phyloP scores from a whole-genome alignment of 35 echinoderm and acorn worm genomes.

The Anneissia japonica region DNA sequence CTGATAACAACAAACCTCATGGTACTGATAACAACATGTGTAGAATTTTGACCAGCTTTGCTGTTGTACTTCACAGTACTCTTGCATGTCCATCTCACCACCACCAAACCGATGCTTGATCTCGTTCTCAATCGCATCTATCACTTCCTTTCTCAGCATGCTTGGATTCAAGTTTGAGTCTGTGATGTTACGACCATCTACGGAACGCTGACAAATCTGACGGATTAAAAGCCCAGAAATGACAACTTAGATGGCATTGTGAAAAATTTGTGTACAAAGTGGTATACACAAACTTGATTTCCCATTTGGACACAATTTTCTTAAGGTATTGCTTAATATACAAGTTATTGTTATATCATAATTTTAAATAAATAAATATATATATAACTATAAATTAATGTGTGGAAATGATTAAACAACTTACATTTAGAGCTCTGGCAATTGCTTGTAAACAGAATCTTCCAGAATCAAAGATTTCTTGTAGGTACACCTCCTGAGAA shows the following conservation, averaged over 20 bases:
- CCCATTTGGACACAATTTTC: too few species aligned
- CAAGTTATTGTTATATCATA: too few species aligned
- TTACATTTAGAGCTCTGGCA: slow-evolving; percentile 78
- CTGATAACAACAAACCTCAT: slow-evolving; percentile 81
- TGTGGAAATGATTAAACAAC: too few species aligned
- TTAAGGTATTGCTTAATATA: too few species aligned
- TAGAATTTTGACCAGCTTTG: slow-evolving; percentile 82
- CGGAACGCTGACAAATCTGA: background rate
- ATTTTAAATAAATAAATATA: too few species aligned
- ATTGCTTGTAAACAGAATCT: slow-evolving; percentile 72
- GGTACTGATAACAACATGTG: slow-evolving; percentile 78
- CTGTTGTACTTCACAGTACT: slow-evolving; percentile 67
- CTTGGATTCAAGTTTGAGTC: background rate
- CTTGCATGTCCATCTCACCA: slow-evolving; percentile 62
- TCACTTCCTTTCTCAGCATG: slow-evolving; percentile 48
- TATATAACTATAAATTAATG: too few species aligned
- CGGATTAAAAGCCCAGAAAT: too few species aligned
- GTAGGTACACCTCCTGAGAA: slow-evolving; percentile 75
- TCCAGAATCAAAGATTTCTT: slow-evolving; percentile 75
- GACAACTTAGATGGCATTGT: too few species aligned
- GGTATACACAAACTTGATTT: too few species aligned
- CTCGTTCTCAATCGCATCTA: slow-evolving; percentile 69
- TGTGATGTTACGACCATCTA: background rate
- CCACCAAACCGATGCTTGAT: slow-evolving; percentile 75
- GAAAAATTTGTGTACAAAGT: too few species aligned